Evolutionary conservation across 2,113 vertebrate species (phyloP).

Genomic region (Ctenomys sociabilis): DNA sequence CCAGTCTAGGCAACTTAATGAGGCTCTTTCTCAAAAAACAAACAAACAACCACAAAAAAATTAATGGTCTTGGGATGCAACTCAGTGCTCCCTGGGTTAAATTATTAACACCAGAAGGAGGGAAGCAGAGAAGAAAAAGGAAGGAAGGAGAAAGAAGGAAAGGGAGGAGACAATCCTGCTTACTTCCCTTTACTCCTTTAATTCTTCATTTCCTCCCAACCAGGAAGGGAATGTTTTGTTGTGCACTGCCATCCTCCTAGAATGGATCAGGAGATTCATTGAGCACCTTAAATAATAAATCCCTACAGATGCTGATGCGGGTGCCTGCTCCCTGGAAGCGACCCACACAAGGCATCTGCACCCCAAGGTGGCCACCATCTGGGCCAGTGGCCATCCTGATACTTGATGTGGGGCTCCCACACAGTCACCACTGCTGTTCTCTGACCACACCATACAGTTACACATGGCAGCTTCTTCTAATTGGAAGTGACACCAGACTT

Average conservation of each 20-base stretch:
- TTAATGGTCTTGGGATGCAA: background rate
- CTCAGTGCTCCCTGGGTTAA: background rate
- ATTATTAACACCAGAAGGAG: background rate
- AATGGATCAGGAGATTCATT: background rate
- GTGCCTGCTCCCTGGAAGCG: rapidly evolving
- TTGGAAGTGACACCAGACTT: background rate
- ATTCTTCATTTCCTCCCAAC: background rate
- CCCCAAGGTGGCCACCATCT: background rate
- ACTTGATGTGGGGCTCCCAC: background rate
- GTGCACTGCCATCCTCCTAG: background rate
- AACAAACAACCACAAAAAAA: background rate
- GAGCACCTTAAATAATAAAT: background rate
- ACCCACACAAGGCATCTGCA: rapidly evolving
- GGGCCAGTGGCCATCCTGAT: background rate
- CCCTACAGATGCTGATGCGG: rapidly evolving
- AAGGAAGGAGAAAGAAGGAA: background rate
- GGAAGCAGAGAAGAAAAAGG: background rate
- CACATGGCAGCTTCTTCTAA: background rate
- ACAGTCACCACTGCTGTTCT: background rate
- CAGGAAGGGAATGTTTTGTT: background rate
- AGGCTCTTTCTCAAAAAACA: background rate
- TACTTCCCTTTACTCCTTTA: background rate
- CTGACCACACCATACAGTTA: background rate
- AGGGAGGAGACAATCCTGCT: background rate
- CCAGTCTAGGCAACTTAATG: background rate